phyloP scores from a whole-genome alignment of 2,797 vertebrate species.

The Sciurus vulgaris region DNA sequence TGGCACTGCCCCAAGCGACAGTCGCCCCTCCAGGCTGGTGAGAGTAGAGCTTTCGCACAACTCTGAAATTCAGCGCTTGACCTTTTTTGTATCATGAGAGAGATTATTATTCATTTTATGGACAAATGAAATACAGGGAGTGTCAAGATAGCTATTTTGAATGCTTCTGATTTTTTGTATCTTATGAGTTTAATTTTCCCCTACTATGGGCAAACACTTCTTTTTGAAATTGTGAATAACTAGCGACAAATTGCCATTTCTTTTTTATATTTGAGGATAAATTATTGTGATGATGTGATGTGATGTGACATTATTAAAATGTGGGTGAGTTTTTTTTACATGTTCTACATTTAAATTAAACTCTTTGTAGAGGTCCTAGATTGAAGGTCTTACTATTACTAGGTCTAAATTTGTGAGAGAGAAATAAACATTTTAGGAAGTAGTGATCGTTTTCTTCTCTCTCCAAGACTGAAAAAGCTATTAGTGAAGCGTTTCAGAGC shows the following conservation, averaged over 20 bases:
- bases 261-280: conserved; percentile 61
- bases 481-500: conserved; percentile 23
- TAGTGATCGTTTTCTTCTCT: conserved; percentile 41
- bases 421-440: conserved; percentile 64
- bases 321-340: background rate
- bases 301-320: conserved; percentile 46
- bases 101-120: conserved; percentile 61
- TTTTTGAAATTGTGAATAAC: conserved; percentile 16
- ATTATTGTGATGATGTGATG: conserved; percentile 33
- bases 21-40: background rate
- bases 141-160: conserved; percentile 36
- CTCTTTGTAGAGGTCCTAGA: background rate
- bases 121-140: conserved; percentile 36
- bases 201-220: background rate
- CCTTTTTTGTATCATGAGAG: background rate
- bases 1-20: background rate
- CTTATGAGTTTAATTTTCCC: conserved; percentile 52
- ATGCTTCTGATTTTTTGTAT: conserved; percentile 52
- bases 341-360: conserved; percentile 54
- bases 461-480: conserved; percentile 3
- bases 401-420: conserved; percentile 50
- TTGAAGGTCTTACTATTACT: conserved; percentile 41
- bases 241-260: conserved; percentile 28
- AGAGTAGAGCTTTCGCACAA: background rate
- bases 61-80: conserved; percentile 25